Evolutionary conservation across 2,888 invertebrate genomes (phyloP), one percentile per base, ranked within the genome.

Genomic region (Pseudolycoriella hygida): DNA sequence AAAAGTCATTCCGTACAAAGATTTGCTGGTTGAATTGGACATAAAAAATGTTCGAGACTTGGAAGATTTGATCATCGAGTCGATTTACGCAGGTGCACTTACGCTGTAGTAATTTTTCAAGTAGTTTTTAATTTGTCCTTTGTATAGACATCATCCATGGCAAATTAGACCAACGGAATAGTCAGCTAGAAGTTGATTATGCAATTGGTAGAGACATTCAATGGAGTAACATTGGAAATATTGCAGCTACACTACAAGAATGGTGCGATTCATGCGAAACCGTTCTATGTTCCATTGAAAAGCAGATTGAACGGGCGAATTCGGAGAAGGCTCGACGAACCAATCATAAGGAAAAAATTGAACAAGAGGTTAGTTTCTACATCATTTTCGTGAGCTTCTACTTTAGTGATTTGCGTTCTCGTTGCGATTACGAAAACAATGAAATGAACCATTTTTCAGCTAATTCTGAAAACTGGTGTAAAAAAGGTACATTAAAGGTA

Each of bases 1-100:
- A 49, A 93, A 92, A 67, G 86, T 86, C 58, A 89, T 97, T 55
- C 89, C 93, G 0, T 96, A 96, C 57, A 76, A 78, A 48, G 74
- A 80, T 34, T 67, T 97, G 34, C 66, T 93, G 31, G 76, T 82
- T 58, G 92, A 96, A 61, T 66, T 96, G 47, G 88, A 88, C 57
- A 83, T 96, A 41, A 80, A 82, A 54, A 90, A 92, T 69, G 84
- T 94, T 3, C 74, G 96, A 53, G 88, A 93, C 60, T 68, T 97
- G 49, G 96, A 97, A 67, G 96, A 96, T 69, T 72, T 96, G 45
- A 94, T 96, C 49, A 96, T 97, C 56, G 96, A 96, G 71, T 93
- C 93, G n/a, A 88, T 96, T 58, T 96, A 96, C 70, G 88, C 92
- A 51, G 87, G 87, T 81, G n/a, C n/a, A n/a, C n/a, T n/a, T n/a